A percentile compares a stretch with the other conserved stretches of the same genome.
These are phyloP conservation scores for Molanna angustata DNA, from an alignment of 2,888 invertebrate species.

Conservation along the genomic window DNA sequence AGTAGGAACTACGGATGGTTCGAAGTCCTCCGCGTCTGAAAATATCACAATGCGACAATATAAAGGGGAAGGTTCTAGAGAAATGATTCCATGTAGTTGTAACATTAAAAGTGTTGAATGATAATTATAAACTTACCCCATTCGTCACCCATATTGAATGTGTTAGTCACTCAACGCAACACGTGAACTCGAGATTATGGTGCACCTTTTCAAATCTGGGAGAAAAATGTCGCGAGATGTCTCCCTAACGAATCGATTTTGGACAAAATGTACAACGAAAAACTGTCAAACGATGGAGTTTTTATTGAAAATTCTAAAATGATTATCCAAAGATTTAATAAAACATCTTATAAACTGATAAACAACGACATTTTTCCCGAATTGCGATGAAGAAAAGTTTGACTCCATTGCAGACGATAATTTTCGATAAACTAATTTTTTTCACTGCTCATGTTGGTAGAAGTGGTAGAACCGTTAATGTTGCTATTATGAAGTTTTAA, in stretches of 20 bases:
- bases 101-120: conserved; percentile 33
- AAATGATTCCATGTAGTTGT: background rate
- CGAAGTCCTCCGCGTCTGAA: conserved; percentile 70
- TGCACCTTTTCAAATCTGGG: conserved; percentile 18
- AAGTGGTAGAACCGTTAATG: no score
- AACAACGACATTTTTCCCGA: conserved; percentile 50
- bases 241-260: conserved; percentile 52
- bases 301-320: conserved; percentile 52
- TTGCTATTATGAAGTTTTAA: no score
- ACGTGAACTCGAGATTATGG: conserved; percentile 24
- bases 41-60: no score
- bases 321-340: conserved; percentile 40
- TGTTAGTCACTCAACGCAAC: conserved; percentile 13
- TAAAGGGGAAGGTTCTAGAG: conserved; percentile 33
- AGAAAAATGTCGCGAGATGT: conserved; percentile 50
- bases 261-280: conserved; percentile 48
- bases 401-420: conserved; percentile 54
- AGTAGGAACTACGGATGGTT: conserved; percentile 49
- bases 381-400: conserved; percentile 53
- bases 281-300: conserved; percentile 53
- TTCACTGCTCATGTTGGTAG: conserved; percentile 12
- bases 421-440: conserved; percentile 25
- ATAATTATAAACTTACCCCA: conserved; percentile 25
- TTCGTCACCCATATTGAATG: conserved; percentile 29
- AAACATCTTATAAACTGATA: conserved; percentile 55